These are phyloP conservation scores for Drosophila repletoides DNA, from an alignment of 1,140 invertebrate genomes.

Conservation along the genomic window DNA sequence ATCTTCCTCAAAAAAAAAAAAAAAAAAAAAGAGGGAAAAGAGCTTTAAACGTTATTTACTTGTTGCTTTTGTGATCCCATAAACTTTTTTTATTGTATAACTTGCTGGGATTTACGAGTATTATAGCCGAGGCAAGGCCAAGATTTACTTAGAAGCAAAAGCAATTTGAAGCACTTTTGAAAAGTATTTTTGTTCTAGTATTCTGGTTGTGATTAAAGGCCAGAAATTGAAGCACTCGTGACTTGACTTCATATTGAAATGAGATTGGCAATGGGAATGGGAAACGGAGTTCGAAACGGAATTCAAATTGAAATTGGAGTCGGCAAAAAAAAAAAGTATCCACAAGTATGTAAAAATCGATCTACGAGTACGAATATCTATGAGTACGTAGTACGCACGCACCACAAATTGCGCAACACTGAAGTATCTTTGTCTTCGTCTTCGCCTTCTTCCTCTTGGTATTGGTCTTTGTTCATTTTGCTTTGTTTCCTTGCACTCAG, in stretches of 20 bases:
- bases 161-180: conserved; percentile 1
- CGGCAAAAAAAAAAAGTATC: neutral
- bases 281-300: conserved; percentile 12
- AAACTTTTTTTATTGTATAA: neutral
- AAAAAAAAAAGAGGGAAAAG: neutral
- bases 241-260: conserved; percentile 3
- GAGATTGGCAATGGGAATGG: conserved; percentile 6
- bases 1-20: conserved; percentile 12
- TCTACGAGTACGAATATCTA: neutral
- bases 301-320: conserved; percentile 22
- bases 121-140: conserved; percentile 13
- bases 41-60: conserved; percentile 4
- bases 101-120: conserved; percentile 9
- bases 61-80: conserved; percentile 14
- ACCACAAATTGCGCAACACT: conserved; percentile 38
- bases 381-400: conserved; percentile 22
- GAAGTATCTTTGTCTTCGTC: neutral
- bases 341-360: conserved; percentile 2
- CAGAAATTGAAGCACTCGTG: neutral
- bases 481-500: too few species aligned
- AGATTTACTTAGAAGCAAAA: conserved; percentile 6
- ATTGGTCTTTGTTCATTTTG: too few species aligned
- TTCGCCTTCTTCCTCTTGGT: neutral
- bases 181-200: neutral
- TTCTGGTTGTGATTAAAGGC: too few species aligned